A percentile compares a stretch with the other conserved stretches of the same genome.
phyloP scores from a whole-genome alignment of 2,888 invertebrate genomes.

The Congeria kusceri region DNA sequence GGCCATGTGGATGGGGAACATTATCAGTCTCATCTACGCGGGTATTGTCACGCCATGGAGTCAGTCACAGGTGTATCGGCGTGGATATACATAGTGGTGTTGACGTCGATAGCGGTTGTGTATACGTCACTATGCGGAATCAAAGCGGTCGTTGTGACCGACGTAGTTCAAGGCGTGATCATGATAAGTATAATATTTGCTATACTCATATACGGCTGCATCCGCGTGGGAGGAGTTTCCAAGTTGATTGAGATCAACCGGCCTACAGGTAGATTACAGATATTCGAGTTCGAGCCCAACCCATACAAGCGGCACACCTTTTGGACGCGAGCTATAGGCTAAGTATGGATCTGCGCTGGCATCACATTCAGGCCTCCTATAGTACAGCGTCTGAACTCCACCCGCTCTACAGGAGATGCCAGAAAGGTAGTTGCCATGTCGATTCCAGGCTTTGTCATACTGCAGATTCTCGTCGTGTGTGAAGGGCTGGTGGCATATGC shows the following conservation, averaged over 20 bases:
- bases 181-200: slow-evolving; percentile 44
- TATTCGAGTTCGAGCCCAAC: slow-evolving; percentile 44
- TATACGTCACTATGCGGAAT: slow-evolving; percentile 50
- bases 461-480: slow-evolving; percentile 33
- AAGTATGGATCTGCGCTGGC: slow-evolving; percentile 6
- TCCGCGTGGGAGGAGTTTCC: slow-evolving; percentile 38
- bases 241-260: slow-evolving; percentile 37
- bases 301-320: slow-evolving; percentile 47
- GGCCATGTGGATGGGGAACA: slow-evolving; percentile 24
- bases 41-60: slow-evolving; percentile 43
- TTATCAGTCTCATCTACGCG: slow-evolving; percentile 40
- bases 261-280: slow-evolving; percentile 32
- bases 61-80: slow-evolving; percentile 37
- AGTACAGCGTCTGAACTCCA: slow-evolving; percentile 47
- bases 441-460: slow-evolving; percentile 32
- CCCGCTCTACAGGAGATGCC: slow-evolving; percentile 32
- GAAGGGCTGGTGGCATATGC: slow-evolving; percentile 48
- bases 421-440: slow-evolving; percentile 42
- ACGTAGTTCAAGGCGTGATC: slow-evolving; percentile 49
- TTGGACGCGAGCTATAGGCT: slow-evolving; percentile 48
- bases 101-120: slow-evolving; percentile 37
- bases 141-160: slow-evolving; percentile 49
- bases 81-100: slow-evolving; percentile 23
- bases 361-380: slow-evolving; percentile 28
- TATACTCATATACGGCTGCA: slow-evolving; percentile 42